Percentiles rank a stretch among this genome's conserved stretches.
These are phyloP conservation scores for Halictus ligatus DNA, from an alignment of 2,888 invertebrate genomes.

Conservation along the genomic window DNA sequence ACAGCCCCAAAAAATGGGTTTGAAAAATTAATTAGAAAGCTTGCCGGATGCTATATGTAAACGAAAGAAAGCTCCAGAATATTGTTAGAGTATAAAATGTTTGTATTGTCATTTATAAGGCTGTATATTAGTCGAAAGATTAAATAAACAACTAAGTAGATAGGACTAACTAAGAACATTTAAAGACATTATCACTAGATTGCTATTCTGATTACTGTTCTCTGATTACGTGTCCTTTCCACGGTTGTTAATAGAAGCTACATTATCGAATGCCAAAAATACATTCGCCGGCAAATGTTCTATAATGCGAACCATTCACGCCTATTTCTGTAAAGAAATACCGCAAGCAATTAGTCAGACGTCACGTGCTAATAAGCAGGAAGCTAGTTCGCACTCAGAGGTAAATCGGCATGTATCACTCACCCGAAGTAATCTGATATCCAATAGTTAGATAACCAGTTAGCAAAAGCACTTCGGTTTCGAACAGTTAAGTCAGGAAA, in stretches of 20 bases:
- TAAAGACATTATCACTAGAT: neutral
- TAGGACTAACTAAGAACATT: too few relatives aligned
- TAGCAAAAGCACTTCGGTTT: slow-evolving; percentile 8
- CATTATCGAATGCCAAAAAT: neutral
- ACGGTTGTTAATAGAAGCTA: neutral
- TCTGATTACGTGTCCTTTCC: neutral
- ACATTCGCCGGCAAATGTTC: neutral
- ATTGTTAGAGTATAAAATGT: too few relatives aligned
- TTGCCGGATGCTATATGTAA: too few relatives aligned
- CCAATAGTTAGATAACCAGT: slow-evolving; percentile 5
- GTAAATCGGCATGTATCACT: slow-evolving; percentile 9
- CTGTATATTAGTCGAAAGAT: too few relatives aligned
- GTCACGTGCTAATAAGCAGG: neutral
- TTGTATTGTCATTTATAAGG: too few relatives aligned
- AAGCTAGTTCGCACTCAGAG: neutral
- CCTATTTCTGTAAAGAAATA: neutral
- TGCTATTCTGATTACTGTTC: too few relatives aligned
- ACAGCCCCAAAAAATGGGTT: too few relatives aligned
- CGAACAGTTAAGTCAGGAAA: slow-evolving; percentile 7
- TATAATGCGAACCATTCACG: neutral
- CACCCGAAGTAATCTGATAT: slow-evolving; percentile 9
- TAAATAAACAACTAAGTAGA: too few relatives aligned
- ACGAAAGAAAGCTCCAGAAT: too few relatives aligned
- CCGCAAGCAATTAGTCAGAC: neutral
- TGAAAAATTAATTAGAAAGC: too few relatives aligned